These are phyloP conservation scores for Chaitophorus viminalis DNA, from an alignment of 2,888 invertebrate genomes.

Conservation along the genomic window DNA sequence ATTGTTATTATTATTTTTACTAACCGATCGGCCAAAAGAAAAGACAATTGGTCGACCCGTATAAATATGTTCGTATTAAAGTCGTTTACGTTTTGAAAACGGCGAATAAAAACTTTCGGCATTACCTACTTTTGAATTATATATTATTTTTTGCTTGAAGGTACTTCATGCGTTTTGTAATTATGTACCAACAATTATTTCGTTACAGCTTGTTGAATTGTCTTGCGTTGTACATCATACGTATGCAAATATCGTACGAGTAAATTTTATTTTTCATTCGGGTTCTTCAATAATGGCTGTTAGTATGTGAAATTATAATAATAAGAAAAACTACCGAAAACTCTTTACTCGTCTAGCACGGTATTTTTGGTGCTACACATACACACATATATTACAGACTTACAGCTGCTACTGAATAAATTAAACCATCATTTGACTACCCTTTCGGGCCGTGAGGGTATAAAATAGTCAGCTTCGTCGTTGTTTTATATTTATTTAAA, in stretches of 20 bases:
- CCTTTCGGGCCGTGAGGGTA: background rate
- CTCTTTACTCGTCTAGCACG: constrained; percentile 13
- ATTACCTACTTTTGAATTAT: background rate
- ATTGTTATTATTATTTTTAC: constrained; percentile 9
- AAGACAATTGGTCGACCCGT: background rate
- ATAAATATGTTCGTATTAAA: background rate
- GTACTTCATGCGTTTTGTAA: background rate
- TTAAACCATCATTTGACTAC: constrained; percentile 36
- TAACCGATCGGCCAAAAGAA: background rate
- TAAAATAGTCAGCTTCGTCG: background rate
- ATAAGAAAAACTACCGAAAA: background rate
- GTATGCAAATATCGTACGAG: constrained; percentile 21
- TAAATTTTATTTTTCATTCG: background rate
- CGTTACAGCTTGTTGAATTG: constrained; percentile 32
- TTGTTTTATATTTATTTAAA: constrained; percentile 15
- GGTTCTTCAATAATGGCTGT: background rate
- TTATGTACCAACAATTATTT: constrained; percentile 39
- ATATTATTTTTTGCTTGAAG: background rate
- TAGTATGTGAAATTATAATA: background rate
- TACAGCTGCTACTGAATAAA: constrained; percentile 49
- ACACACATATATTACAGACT: background rate
- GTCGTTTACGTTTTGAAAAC: background rate
- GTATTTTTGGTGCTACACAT: background rate
- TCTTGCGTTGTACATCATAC: constrained; percentile 17
- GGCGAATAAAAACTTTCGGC: background rate